Percentiles rank a stretch among this genome's conserved stretches.
Conservation (phyloP, 2,888 invertebrate genomes). For the Notodonta dromedarius region DNA sequence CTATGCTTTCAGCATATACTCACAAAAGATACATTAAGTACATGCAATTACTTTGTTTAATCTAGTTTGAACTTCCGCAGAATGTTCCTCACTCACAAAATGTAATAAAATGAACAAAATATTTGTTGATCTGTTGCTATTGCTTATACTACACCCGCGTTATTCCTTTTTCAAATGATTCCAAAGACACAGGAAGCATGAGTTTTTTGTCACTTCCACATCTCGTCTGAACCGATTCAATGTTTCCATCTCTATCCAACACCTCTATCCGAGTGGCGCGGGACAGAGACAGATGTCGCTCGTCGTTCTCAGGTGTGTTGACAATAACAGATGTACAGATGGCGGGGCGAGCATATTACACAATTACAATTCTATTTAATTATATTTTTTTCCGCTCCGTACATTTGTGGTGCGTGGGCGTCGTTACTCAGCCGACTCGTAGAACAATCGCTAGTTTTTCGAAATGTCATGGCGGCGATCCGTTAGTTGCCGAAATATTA, state of each 20-base stretch:
- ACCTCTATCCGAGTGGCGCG: conserved; percentile 15
- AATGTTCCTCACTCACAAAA: too few relatives aligned
- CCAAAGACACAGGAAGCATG: conserved; percentile 83
- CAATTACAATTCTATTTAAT: conserved; percentile 83
- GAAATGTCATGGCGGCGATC: conserved; percentile 63
- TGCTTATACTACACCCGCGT: conserved; percentile 58
- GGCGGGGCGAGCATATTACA: conserved; percentile 76
- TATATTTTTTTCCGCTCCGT: conserved; percentile 63
- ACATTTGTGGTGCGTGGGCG: conserved; percentile 72
- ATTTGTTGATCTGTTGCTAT: conserved; percentile 36
- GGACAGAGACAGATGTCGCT: conserved; percentile 49
- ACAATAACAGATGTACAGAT: conserved; percentile 82
- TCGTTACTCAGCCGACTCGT: conserved; percentile 50
- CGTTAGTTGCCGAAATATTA: conserved; percentile 66
- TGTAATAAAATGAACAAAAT: conserved; percentile 1
- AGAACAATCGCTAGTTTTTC: conserved; percentile 70
- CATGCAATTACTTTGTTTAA: too few relatives aligned
- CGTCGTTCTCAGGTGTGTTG: conserved; percentile 79
- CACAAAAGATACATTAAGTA: too few relatives aligned
- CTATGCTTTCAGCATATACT: too few relatives aligned
- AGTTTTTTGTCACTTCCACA: conserved; percentile 84
- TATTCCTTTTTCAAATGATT: conserved; percentile 83
- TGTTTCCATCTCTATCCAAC: conserved; percentile 49
- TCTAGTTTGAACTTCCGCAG: too few relatives aligned
- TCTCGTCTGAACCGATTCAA: conserved; percentile 60